Evolutionary conservation across 2,888 invertebrate genomes (phyloP), one percentile per base, ranked within the genome.

Genomic region (Muschampia staudingeri): DNA sequence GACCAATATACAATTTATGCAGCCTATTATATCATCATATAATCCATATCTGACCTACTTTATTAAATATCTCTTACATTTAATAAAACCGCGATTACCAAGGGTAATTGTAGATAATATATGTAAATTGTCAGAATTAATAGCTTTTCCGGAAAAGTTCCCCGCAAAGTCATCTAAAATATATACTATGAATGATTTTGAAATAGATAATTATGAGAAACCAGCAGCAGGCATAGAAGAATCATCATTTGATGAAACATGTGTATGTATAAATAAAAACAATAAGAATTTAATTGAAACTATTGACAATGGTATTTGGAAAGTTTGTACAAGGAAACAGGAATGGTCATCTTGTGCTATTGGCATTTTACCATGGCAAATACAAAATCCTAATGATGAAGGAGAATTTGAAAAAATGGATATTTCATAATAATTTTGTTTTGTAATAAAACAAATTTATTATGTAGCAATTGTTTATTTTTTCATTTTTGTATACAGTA

Each of bases 401-500:
- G 16, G n/a, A 77, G 69, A 52, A 14, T 30, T 30, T 1, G 83
- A 87, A 82, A 73, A 77, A 70, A 82, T 87, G 82, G 84, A 82
- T 34, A 83, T 76, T 82, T 67, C 82, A 71, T 76, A 56, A 84
- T 83, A 78, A 79, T 87, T 82, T 77, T 12, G 19, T 84, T 73
- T 84, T 82, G 25, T 56, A 91, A 91, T 90, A 88, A 90, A 90
- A 87, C 81, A 78, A 85, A 86, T 88, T 65, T 30, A 30, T 30
- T 93, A 91, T 94, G 95, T 95, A 95, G 94, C 95, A 95, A 94
- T 95, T 95, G 93, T 93, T 93, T 75, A 92, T 95, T 94, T 93
- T 94, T 93, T 92, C 94, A 94, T 96, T 94, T 86, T 95, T 96
- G 96, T 95, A 97, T 96, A 96, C 93, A 94, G 94, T 92, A 92